Percentiles rank a stretch among this genome's conserved stretches.
phyloP scores from a whole-genome alignment of 2,888 invertebrate genomes.

The Copidosoma aretas region DNA sequence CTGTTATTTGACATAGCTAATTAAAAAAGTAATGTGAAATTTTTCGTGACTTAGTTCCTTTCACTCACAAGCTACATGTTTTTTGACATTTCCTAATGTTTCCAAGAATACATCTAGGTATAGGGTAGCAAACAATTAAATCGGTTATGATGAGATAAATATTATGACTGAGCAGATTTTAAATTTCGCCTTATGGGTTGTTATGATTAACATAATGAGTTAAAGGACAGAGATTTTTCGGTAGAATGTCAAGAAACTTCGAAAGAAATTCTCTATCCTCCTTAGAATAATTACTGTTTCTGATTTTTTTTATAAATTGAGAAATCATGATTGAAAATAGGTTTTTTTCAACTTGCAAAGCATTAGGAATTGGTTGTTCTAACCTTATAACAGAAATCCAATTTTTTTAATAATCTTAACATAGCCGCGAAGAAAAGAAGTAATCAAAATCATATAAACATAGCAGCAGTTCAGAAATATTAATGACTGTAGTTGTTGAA shows the following conservation, averaged over 20 bases:
- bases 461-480: not conserved
- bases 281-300: slow-evolving; percentile 20
- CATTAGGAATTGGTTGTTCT: slow-evolving; percentile 17
- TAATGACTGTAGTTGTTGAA: slow-evolving; percentile 3
- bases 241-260: slow-evolving; percentile 11
- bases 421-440: not conserved
- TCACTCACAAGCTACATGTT: too few species aligned
- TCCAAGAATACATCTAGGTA: too few species aligned
- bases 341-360: slow-evolving; percentile 24
- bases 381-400: slow-evolving; percentile 19
- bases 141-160: too few species aligned
- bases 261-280: slow-evolving; percentile 22
- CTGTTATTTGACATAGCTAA: too few species aligned
- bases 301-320: slow-evolving; percentile 26
- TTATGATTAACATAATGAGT: too few species aligned
- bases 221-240: too few species aligned
- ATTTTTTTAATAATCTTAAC: slow-evolving; percentile 29
- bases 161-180: too few species aligned
- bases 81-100: too few species aligned
- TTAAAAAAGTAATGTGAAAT: too few species aligned
- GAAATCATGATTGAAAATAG: slow-evolving; percentile 24
- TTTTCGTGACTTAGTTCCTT: too few species aligned
- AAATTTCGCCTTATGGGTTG: too few species aligned
- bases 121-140: too few species aligned
- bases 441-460: not conserved